Conservation (phyloP, 1,140 invertebrate species). For the Linepithema humile region DNA sequence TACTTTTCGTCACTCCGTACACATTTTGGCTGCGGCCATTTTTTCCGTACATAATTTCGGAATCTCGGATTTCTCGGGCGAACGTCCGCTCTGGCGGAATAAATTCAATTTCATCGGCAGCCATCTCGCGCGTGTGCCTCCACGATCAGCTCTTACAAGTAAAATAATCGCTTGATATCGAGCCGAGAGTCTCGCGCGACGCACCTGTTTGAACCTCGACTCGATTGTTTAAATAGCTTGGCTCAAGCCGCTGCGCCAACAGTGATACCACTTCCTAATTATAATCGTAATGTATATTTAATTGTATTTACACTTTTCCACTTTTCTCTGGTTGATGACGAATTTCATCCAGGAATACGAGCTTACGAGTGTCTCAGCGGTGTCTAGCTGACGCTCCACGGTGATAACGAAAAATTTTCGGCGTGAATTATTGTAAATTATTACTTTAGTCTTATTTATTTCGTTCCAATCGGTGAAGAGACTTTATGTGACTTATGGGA, state of each 20-base stretch:
- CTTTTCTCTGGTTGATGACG: slow-evolving; percentile 33
- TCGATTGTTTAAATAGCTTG: slow-evolving; percentile 18
- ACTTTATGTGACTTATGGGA: slow-evolving; percentile 11
- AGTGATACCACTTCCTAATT: slow-evolving; percentile 69
- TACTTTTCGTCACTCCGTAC: not conserved
- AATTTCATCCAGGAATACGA: slow-evolving; percentile 53
- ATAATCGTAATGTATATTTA: slow-evolving; percentile 67
- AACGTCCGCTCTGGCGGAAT: not conserved
- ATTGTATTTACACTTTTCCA: slow-evolving; percentile 52
- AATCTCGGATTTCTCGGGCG: not conserved
- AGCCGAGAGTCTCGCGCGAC: not conserved
- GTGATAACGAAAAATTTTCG: slow-evolving; percentile 44
- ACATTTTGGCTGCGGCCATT: not conserved
- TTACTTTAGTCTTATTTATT: slow-evolving; percentile 63
- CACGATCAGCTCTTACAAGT: not conserved
- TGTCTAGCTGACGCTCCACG: slow-evolving; percentile 1
- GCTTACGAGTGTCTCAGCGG: slow-evolving; percentile 22
- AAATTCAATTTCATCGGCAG: slow-evolving; percentile 3
- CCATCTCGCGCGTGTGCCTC: not conserved
- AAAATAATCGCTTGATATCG: slow-evolving; percentile 40
- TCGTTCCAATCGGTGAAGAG: slow-evolving; percentile 35
- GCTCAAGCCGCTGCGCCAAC: slow-evolving; percentile 39
- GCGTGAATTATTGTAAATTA: slow-evolving; percentile 60
- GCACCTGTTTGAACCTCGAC: slow-evolving; percentile 13
- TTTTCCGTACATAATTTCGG: slow-evolving; percentile 18